Evolutionary conservation across 2,797 vertebrate species (phyloP), one percentile per base, ranked within the genome.

Genomic region (Micropoecilia bifurca): DNA sequence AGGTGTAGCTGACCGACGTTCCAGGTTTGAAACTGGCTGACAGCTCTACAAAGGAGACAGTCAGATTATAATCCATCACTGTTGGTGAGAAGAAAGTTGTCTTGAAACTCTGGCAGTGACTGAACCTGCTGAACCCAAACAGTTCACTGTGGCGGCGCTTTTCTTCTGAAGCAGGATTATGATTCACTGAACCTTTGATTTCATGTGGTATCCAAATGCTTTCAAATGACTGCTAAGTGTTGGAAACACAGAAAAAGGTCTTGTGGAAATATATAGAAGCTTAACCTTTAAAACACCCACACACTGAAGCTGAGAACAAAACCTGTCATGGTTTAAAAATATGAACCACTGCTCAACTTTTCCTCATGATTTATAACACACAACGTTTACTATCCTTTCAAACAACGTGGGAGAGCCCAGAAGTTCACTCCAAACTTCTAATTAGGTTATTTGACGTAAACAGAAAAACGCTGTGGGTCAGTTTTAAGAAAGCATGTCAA

Each of bases 1-100:
- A 97, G 74, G 95, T 96, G 88, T 97, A 99, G 36, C 85, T 93
- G 87, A 98, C 85, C 0, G 97, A 97, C 6, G 97, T 95, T 2
- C 91, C 95, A 0, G 95, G 83, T 87, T 93, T 95, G 90, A 99
- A 99, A 89, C 95, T 95, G 7, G 97, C 98, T 61, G 98, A 92
- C 76, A 93, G 78, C 82, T 91, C 92, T 93, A 87, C 87, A 95
- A 95, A 1, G 80, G 87, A 79, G 90, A n/a, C 20, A 25, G 39
- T 25, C 66, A 69, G 36, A 43, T 12, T 69, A 43, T 28, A 25
- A 25, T 69, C 20, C n/a, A 43, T 43, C 66, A 13, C 8, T 69
- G 10, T 22, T 39, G 41, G 8, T 33, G 55, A 3, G 10, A 55
- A 7, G 57, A 33, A 47, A 77, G 57, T 84, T 59, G 33, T 80